Percentiles rank a stretch among this genome's conserved stretches.
Evolutionary conservation across 2,888 invertebrate species (phyloP).

Genomic region (Lasioglossum leucozonium): DNA sequence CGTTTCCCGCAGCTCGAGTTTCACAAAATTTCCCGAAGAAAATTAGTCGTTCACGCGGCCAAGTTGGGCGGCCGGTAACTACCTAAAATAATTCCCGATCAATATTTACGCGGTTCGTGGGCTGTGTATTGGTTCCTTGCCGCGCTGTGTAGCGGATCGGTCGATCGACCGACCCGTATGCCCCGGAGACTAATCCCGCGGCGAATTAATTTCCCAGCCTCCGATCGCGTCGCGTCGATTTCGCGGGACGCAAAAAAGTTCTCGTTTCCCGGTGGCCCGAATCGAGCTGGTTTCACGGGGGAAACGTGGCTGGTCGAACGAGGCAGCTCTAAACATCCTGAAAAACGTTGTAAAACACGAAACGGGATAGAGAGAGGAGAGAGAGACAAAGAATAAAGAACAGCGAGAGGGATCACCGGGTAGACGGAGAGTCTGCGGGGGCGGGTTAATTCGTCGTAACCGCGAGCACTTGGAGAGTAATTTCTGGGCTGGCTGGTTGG

Average conservation of each 20-base stretch:
- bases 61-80: neutral
- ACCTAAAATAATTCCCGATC: slow-evolving; percentile 2
- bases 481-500: slow-evolving; percentile 32
- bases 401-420: neutral
- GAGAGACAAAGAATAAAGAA: neutral
- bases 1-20: accelerated
- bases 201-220: neutral
- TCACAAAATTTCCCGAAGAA: neutral
- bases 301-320: neutral
- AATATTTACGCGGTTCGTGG: neutral
- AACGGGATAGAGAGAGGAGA: neutral
- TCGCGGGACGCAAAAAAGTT: neutral
- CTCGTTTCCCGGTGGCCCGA: neutral
- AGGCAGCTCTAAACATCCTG: slow-evolving; percentile 26
- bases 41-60: neutral
- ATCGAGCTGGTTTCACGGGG: neutral
- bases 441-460: slow-evolving; percentile 56
- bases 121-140: neutral
- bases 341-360: slow-evolving; percentile 38
- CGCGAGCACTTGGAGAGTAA: slow-evolving; percentile 44
- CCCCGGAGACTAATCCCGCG: slow-evolving; percentile 11
- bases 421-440: neutral
- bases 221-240: neutral
- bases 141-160: neutral
- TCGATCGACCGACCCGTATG: slow-evolving; percentile 11